Percentiles rank a stretch among this genome's conserved stretches.
phyloP scores from a whole-genome alignment of 2,113 vertebrate species.

The Meriones unguiculatus region DNA sequence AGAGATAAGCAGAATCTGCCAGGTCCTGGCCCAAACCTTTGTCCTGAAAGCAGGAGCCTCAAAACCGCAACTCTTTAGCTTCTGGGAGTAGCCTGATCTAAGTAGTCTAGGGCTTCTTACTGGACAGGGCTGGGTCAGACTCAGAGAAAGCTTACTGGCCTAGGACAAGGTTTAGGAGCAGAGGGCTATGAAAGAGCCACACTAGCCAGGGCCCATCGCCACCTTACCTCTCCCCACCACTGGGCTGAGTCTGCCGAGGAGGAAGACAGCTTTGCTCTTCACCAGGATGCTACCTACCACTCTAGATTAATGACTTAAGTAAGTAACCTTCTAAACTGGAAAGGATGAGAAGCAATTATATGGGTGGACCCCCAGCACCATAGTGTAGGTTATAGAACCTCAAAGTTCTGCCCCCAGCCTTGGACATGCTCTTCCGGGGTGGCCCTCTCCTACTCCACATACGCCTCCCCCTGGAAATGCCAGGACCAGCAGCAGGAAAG shows the following conservation, averaged over 20 bases:
- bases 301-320: background rate
- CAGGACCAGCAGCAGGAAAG: background rate
- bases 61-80: background rate
- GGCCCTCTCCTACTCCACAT: background rate
- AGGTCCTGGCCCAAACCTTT: constrained; percentile 71
- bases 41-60: constrained; percentile 34
- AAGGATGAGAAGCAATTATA: background rate
- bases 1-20: constrained; percentile 71
- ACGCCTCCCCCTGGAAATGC: background rate
- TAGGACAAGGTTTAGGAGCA: background rate
- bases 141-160: background rate
- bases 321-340: background rate
- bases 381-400: background rate
- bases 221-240: background rate
- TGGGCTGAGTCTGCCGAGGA: background rate
- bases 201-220: background rate
- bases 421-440: background rate
- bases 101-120: background rate
- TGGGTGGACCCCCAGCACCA: background rate
- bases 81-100: background rate
- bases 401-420: background rate
- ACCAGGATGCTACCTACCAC: background rate
- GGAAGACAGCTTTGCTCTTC: background rate
- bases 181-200: background rate
- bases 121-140: background rate